phyloP scores from a whole-genome alignment of 2,888 invertebrate species.

The Meghimatium bilineatum region DNA sequence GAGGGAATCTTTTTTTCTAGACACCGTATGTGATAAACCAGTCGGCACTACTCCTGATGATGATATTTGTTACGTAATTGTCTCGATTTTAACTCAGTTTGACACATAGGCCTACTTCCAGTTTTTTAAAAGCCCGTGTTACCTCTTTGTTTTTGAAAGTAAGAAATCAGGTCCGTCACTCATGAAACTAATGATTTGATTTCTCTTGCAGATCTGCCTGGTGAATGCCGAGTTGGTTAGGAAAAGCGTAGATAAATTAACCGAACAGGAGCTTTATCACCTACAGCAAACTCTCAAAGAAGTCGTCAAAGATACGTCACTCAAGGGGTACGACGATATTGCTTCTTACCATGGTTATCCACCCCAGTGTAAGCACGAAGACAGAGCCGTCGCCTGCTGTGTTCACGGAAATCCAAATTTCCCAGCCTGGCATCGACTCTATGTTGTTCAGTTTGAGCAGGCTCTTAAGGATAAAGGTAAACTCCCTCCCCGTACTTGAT shows the following conservation, averaged over 20 bases:
- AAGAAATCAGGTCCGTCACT: too few species aligned
- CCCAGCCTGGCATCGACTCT: conserved; percentile 53
- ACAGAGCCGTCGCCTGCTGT: conserved; percentile 47
- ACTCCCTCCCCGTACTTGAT: too few species aligned
- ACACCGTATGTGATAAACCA: too few species aligned
- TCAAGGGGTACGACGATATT: conserved; percentile 29
- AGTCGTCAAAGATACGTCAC: conserved; percentile 13
- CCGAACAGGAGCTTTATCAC: not conserved
- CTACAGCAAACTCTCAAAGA: conserved; percentile 30
- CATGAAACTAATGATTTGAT: not conserved
- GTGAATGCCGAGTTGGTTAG: conserved; percentile 10
- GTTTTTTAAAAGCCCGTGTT: not conserved
- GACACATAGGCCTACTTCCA: not conserved
- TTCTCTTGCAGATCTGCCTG: conserved; percentile 10
- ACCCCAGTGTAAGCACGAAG: conserved; percentile 27
- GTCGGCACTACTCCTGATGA: too few species aligned
- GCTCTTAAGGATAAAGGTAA: conserved; percentile 36
- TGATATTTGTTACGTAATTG: not conserved
- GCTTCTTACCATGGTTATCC: conserved; percentile 48
- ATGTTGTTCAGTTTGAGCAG: conserved; percentile 51
- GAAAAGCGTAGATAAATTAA: conserved; percentile 23
- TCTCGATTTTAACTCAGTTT: not conserved
- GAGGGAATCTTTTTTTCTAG: too few species aligned
- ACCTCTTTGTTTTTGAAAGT: not conserved
- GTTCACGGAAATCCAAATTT: conserved; percentile 53